Percentiles rank a stretch among this genome's conserved stretches.
phyloP scores from a whole-genome alignment of 1,140 invertebrate genomes.

The Apis dorsata region DNA sequence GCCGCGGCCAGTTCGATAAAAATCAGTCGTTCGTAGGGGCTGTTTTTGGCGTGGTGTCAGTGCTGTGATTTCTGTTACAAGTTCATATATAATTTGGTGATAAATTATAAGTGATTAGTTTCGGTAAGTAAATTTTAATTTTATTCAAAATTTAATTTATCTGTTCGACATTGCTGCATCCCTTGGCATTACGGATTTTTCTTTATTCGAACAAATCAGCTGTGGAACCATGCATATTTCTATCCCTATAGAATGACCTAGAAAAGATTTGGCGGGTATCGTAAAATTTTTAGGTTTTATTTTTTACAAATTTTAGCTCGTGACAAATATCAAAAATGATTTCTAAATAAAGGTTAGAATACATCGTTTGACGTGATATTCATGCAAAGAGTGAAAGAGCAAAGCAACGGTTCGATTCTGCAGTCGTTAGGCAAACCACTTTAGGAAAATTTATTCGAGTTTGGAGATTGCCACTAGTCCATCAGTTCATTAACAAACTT shows the following conservation, averaged over 20 bases:
- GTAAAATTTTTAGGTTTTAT: neutral
- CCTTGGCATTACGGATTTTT: slow-evolving; percentile 8
- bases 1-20: slow-evolving; percentile 71
- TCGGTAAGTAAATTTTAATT: slow-evolving; percentile 30
- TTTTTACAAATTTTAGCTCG: neutral
- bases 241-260: slow-evolving; percentile 45
- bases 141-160: neutral
- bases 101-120: slow-evolving; percentile 38
- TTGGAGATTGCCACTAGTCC: neutral
- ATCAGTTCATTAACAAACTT: slow-evolving; percentile 6
- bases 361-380: neutral
- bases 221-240: slow-evolving; percentile 38
- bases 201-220: slow-evolving; percentile 26
- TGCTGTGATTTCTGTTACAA: slow-evolving; percentile 43
- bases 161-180: neutral
- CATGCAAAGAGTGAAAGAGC: too few species aligned
- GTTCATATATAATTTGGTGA: slow-evolving; percentile 18
- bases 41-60: slow-evolving; percentile 61
- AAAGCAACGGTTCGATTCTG: slow-evolving; percentile 10
- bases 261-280: slow-evolving; percentile 58
- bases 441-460: neutral
- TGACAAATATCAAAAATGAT: neutral
- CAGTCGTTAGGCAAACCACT: slow-evolving; percentile 1
- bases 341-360: slow-evolving; percentile 32
- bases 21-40: slow-evolving; percentile 62